Conservation (phyloP, 1,140 invertebrate genomes). For the Aphelinus atriplicis region DNA sequence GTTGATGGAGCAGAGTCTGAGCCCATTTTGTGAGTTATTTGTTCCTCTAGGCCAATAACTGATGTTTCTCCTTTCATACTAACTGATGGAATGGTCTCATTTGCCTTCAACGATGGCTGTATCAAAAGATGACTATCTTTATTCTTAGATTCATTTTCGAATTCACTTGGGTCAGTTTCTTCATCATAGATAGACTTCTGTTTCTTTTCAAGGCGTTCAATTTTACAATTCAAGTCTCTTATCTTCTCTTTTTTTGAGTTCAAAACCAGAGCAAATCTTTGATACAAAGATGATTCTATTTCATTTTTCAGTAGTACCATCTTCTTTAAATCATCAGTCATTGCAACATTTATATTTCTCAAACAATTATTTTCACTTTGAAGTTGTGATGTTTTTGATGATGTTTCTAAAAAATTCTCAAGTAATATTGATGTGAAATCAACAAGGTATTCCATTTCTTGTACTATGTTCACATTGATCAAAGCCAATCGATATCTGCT, state of each 20-base stretch:
- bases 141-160: slow-evolving; percentile 12
- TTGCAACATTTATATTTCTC: slow-evolving; percentile 14
- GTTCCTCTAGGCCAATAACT: background rate
- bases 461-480: slow-evolving; percentile 31
- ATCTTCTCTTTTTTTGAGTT: slow-evolving; percentile 51
- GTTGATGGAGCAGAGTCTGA: background rate
- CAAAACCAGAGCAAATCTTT: slow-evolving; percentile 45
- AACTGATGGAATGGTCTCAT: background rate
- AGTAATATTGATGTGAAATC: slow-evolving; percentile 37
- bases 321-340: slow-evolving; percentile 33
- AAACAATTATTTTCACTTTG: slow-evolving; percentile 42
- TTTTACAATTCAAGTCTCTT: slow-evolving; percentile 35
- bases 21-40: background rate
- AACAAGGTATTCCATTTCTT: slow-evolving; percentile 36
- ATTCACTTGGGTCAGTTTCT: slow-evolving; percentile 43
- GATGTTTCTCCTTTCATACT: background rate
- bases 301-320: slow-evolving; percentile 40
- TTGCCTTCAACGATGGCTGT: background rate
- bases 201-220: slow-evolving; percentile 25
- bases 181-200: slow-evolving; percentile 35
- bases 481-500: slow-evolving; percentile 38
- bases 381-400: slow-evolving; percentile 22
- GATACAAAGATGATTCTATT: slow-evolving; percentile 44
- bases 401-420: slow-evolving; percentile 23
- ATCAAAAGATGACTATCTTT: background rate